A percentile compares a stretch with the other conserved stretches of the same genome.
Evolutionary conservation across 2,888 invertebrate genomes (phyloP).

Genomic region (Pyralis farinalis): DNA sequence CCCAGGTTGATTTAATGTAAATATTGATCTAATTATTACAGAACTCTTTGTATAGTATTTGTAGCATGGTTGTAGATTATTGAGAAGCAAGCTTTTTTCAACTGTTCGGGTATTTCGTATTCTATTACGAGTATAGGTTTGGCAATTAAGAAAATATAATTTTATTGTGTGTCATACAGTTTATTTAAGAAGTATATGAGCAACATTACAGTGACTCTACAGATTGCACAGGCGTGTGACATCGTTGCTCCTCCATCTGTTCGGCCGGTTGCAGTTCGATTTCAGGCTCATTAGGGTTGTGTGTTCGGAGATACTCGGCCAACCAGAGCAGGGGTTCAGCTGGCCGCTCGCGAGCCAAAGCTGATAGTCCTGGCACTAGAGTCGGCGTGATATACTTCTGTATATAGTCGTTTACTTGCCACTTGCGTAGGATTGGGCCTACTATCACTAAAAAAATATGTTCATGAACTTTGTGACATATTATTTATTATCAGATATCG

Average conservation of each 20-base stretch:
- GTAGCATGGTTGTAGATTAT: too few relatives aligned
- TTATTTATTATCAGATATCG: too few relatives aligned
- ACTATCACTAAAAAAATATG: constrained; percentile 82
- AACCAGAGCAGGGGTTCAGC: constrained; percentile 89
- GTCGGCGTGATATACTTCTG: constrained; percentile 84
- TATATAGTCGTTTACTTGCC: constrained; percentile 85
- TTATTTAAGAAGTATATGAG: too few relatives aligned
- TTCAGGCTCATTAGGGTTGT: constrained; percentile 88
- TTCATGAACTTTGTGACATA: too few relatives aligned
- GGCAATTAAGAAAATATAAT: too few relatives aligned
- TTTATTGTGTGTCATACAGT: too few relatives aligned
- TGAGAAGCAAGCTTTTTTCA: too few relatives aligned
- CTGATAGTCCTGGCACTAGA: constrained; percentile 81
- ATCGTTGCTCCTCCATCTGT: constrained; percentile 41
- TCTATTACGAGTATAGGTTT: too few relatives aligned
- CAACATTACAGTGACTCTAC: constrained; percentile 33
- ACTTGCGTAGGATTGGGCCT: constrained; percentile 84
- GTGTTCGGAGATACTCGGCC: constrained; percentile 86
- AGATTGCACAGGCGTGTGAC: constrained; percentile 55
- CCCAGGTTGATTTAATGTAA: too few relatives aligned
- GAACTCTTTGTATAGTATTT: too few relatives aligned
- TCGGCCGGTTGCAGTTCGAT: constrained; percentile 40
- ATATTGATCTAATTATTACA: too few relatives aligned
- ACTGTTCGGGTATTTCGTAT: too few relatives aligned
- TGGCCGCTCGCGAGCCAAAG: constrained; percentile 86